Evolutionary conservation across 2,888 invertebrate genomes (phyloP).

Genomic region (Aelia acuminata): DNA sequence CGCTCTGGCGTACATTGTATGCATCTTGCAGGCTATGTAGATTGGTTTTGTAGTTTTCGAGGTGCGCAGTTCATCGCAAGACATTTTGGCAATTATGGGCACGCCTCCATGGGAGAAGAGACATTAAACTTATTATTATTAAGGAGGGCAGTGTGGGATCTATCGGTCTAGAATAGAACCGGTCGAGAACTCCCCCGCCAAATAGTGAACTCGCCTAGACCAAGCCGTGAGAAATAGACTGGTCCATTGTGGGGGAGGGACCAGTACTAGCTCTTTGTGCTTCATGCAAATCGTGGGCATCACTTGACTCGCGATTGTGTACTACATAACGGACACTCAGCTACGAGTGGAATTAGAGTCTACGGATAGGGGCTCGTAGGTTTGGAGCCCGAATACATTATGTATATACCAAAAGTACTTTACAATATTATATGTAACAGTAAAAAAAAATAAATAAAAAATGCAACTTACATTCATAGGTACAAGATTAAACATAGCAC

Average conservation of each 20-base stretch:
- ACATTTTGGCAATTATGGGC: not conserved
- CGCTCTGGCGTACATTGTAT: too few relatives aligned
- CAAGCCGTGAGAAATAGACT: slow-evolving; percentile 60
- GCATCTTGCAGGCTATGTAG: too few relatives aligned
- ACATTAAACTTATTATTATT: not conserved
- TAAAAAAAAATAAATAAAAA: too few relatives aligned
- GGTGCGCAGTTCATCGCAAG: not conserved
- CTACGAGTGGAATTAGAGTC: not conserved
- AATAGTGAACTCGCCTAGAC: slow-evolving; percentile 41
- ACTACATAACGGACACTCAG: slow-evolving; percentile 5
- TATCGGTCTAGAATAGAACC: not conserved
- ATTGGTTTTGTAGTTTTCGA: not conserved
- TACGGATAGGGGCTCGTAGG: not conserved
- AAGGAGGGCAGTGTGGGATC: not conserved
- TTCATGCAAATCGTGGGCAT: slow-evolving; percentile 36
- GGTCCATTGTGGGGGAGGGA: slow-evolving; percentile 55
- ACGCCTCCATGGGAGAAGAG: not conserved
- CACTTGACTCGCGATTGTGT: slow-evolving; percentile 51
- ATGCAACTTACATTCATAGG: too few relatives aligned
- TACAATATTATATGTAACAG: too few relatives aligned
- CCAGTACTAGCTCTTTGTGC: not conserved
- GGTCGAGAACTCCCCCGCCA: slow-evolving; percentile 41
- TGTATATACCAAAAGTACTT: not conserved
- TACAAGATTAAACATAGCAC: too few relatives aligned
- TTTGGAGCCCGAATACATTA: not conserved